Evolutionary conservation across 2,113 vertebrate species (phyloP), one percentile per base, ranked within the genome.

Genomic region (Lucifuga dentata): DNA sequence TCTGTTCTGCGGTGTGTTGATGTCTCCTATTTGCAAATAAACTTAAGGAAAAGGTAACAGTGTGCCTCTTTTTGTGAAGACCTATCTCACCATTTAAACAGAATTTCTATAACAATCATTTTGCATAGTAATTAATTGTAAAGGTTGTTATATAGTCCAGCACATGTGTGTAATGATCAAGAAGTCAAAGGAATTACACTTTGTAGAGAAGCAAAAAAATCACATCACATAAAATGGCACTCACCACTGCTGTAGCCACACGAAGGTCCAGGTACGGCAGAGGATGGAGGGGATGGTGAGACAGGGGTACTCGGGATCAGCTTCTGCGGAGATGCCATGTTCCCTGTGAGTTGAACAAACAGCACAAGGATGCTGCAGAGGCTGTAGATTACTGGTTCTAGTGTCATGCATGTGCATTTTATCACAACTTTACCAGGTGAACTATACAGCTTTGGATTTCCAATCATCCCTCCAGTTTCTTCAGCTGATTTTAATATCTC

Each of bases 401-500:
- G 8, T 5, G 52, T 24, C 13, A 60, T 38, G 8, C 35, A 39
- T 39, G 51, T 8, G 17, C 24, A 35, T 23, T 68, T 51, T 45
- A 50, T 61, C 61, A 36, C 1, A 53, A 35, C 1, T 13, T n/a
- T 93, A 95, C 95, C 93, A 81, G 94, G 92, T 56, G 75, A 72
- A 59, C 53, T 56, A 17, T 93, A 95, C 0, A 87, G 91, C 63
- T 84, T 80, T 5, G 96, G 96, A 76, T 93, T 93, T 68, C 96
- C 96, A 78, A 98, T 95, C 85, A 86, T 89, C n/a, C 88, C 76
- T 64, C 84, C 91, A 46, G 91, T 87, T 33, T 86, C 81, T 57
- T 92, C 92, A 8, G 94, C 94, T 8, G 92, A 90, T 53, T 93
- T 91, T 77, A 98, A 69, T 62, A 98, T 87, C 1, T 90, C 82